Evolutionary conservation across 2,113 vertebrate species (phyloP), one percentile per base, ranked within the genome.

Genomic region (Silurus meridionalis): DNA sequence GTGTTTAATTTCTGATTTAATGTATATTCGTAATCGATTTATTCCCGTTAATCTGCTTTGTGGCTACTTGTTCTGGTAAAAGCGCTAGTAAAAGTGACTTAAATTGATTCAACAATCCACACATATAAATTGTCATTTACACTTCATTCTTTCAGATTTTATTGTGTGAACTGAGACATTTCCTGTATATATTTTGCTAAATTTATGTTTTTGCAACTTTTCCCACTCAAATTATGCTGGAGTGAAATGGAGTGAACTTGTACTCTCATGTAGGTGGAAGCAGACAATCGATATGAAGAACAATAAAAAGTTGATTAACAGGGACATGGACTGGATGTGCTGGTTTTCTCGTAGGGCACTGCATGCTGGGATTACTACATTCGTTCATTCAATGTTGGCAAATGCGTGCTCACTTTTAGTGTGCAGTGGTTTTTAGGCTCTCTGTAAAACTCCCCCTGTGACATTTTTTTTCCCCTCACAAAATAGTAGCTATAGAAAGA

Each of bases 391-490:
- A n/a, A 6, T 5, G 1, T n/a, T 10, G 53, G 50, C 48, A 46
- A 71, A 71, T 46, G 28, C 6, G 28, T 9, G 69, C 2, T 48
- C 69, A 72, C 69, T 19, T 8, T 69, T 6, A 25, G 6, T 37
- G 28, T 69, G 23, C 23, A 6, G 3, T 46, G 8, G 37, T 48
- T 72, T 37, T 72, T 48, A 21, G 67, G 5, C 66, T 14, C n/a
- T 28, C 2, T 9, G 23, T 64, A 8, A n/a, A n/a, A 37, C 37
- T 37, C 21, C 6, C 0, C 23, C 23, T 7, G 11, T 15, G 14
- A 69, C 71, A 89, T n/a, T 63, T 85, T 53, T 87, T 74, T 77
- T 58, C 83, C 71, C 80, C 85, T 87, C 83, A 74, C 23, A 5
- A 25, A 82, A 64, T 28, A 28, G 61, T 28, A 58, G 28, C 17